A percentile compares a stretch with the other conserved stretches of the same genome.
Evolutionary conservation across 2,113 vertebrate genomes (phyloP).

Genomic region (Polypterus senegalus): DNA sequence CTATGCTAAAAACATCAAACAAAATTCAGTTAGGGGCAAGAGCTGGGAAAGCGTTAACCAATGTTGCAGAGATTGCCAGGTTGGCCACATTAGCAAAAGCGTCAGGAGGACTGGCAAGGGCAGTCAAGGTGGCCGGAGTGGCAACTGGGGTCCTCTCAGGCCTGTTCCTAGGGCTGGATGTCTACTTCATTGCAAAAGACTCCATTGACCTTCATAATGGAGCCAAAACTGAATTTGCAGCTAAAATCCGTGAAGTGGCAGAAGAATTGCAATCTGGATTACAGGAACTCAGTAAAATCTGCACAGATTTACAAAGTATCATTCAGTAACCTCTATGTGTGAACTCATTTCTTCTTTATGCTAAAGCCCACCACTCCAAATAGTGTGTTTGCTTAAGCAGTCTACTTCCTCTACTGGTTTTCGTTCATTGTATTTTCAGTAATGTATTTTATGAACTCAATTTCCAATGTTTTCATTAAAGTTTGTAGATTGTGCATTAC

Average conservation of each 20-base stretch:
- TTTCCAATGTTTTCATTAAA: no score
- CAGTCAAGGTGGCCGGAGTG: neutral
- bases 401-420: constrained; percentile 11
- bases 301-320: constrained; percentile 40
- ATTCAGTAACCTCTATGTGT: constrained; percentile 24
- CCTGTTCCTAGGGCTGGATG: constrained; percentile 42
- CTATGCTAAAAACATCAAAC: neutral
- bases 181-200: constrained; percentile 48
- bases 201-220: constrained; percentile 39
- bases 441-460: no score
- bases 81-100: constrained; percentile 23
- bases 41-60: neutral
- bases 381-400: constrained; percentile 15
- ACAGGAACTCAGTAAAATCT: constrained; percentile 38
- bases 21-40: neutral
- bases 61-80: neutral
- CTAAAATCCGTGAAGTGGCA: constrained; percentile 31
- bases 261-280: constrained; percentile 33
- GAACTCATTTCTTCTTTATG: constrained; percentile 1
- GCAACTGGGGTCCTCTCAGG: constrained; percentile 21
- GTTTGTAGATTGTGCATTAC: no score
- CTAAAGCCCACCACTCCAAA: neutral
- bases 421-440: no score
- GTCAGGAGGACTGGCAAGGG: constrained; percentile 27
- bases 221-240: constrained; percentile 36